Conservation (phyloP, 2,797 vertebrate species). For the Smutsia gigantea region DNA sequence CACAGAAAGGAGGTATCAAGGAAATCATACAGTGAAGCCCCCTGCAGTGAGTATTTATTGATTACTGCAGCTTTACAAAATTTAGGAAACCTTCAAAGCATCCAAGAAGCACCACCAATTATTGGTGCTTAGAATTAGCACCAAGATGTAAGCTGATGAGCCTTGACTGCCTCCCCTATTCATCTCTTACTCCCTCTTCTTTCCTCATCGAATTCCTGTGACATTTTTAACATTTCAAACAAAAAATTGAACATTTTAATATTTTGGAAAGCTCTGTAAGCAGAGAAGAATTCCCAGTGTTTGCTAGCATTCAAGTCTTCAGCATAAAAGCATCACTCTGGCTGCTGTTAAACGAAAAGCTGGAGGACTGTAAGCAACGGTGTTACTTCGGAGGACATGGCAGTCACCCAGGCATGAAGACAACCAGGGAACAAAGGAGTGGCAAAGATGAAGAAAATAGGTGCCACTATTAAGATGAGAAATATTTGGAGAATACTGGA, state of each 20-base stretch:
- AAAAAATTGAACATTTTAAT: no score
- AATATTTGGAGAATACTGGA: neutral
- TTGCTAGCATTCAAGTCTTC: neutral
- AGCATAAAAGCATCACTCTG: neutral
- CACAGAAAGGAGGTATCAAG: neutral
- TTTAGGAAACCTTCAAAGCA: neutral
- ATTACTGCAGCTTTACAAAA: neutral
- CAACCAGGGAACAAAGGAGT: neutral
- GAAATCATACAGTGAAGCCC: neutral
- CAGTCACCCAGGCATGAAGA: neutral
- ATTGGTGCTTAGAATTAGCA: no score
- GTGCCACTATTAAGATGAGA: neutral
- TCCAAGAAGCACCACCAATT: neutral
- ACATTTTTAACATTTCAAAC: neutral
- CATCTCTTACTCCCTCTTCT: neutral
- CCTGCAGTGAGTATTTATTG: neutral
- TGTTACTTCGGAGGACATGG: neutral
- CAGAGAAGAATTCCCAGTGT: neutral
- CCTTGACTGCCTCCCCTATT: neutral
- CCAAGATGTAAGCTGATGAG: neutral
- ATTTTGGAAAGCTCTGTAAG: neutral
- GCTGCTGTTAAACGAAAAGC: neutral
- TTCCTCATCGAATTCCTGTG: neutral
- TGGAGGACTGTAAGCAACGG: no score
- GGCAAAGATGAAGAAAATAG: neutral